Conservation (phyloP, 2,797 vertebrate species). For the Poeciliopsis gracilis region DNA sequence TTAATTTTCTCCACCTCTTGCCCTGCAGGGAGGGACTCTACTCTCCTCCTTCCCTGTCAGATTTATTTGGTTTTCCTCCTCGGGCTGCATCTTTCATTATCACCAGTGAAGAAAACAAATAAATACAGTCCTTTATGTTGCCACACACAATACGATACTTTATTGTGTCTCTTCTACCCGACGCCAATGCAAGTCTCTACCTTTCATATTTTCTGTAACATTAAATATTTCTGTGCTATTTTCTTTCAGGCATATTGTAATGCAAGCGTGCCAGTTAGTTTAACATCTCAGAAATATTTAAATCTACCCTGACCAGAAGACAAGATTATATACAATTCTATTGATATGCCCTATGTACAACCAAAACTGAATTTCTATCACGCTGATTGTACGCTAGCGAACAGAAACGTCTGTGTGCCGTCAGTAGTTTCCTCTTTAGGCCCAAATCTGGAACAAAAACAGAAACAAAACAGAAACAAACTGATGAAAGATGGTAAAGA, state of each 20-base stretch:
- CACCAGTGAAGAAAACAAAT: slow-evolving; percentile 51
- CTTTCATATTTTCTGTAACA: slow-evolving; percentile 61
- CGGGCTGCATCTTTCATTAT: slow-evolving; percentile 21
- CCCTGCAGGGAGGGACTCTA: not conserved
- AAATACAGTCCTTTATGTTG: slow-evolving; percentile 56
- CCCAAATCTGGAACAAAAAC: slow-evolving; percentile 89
- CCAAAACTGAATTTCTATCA: slow-evolving; percentile 62
- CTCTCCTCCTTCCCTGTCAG: not conserved
- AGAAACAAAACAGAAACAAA: slow-evolving; percentile 7
- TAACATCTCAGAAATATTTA: slow-evolving; percentile 59
- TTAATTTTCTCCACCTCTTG: slow-evolving; percentile 7
- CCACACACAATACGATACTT: slow-evolving; percentile 64
- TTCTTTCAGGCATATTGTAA: slow-evolving; percentile 53
- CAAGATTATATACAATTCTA: slow-evolving; percentile 70
- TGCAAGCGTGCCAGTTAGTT: slow-evolving; percentile 64
- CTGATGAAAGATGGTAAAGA: not conserved
- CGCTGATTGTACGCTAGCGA: slow-evolving; percentile 77
- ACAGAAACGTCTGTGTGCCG: slow-evolving; percentile 61
- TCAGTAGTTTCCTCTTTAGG: slow-evolving; percentile 76
- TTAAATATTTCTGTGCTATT: slow-evolving; percentile 56
- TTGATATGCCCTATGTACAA: slow-evolving; percentile 74
- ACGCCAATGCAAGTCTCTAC: slow-evolving; percentile 67
- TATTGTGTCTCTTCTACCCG: slow-evolving; percentile 70
- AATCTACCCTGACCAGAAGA: slow-evolving; percentile 65
- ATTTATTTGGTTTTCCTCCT: slow-evolving; percentile 18